These are phyloP conservation scores for Syrmaticus mikado DNA, from an alignment of 2,113 vertebrate genomes.

Conservation along the genomic window DNA sequence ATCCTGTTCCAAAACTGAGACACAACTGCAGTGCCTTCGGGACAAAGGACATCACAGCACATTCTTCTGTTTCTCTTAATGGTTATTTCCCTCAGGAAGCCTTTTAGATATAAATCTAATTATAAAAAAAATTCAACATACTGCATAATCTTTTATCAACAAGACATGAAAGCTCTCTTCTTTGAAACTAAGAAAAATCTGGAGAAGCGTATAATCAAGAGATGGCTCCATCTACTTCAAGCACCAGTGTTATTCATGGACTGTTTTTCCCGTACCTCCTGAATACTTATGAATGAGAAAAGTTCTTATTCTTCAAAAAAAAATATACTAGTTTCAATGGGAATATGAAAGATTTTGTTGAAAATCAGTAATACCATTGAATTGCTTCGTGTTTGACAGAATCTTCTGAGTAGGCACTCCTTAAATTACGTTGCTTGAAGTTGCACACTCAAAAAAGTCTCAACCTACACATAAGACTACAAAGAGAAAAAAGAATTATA, in stretches of 20 bases:
- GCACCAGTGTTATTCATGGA: neutral
- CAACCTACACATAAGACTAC: neutral
- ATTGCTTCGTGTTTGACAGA: neutral
- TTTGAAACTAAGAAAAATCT: neutral
- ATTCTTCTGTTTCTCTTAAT: neutral
- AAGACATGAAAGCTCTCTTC: neutral
- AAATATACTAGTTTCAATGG: neutral
- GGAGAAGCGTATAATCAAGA: neutral
- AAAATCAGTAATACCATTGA: neutral
- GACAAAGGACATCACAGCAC: neutral
- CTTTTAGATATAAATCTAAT: neutral
- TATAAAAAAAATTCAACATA: neutral
- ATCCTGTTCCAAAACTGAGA: neutral
- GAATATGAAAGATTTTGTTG: neutral
- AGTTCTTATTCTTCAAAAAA: neutral
- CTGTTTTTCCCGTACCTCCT: neutral
- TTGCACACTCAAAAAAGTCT: neutral
- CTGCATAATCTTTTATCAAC: neutral
- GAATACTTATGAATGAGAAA: neutral
- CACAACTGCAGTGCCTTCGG: neutral
- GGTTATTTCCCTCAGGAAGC: neutral
- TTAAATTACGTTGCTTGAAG: accelerated
- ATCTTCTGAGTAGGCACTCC: neutral
- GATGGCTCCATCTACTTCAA: neutral
- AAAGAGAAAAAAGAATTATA: neutral